Conservation (phyloP, 1,140 invertebrate genomes). For the Dreissena rostriformis region DNA sequence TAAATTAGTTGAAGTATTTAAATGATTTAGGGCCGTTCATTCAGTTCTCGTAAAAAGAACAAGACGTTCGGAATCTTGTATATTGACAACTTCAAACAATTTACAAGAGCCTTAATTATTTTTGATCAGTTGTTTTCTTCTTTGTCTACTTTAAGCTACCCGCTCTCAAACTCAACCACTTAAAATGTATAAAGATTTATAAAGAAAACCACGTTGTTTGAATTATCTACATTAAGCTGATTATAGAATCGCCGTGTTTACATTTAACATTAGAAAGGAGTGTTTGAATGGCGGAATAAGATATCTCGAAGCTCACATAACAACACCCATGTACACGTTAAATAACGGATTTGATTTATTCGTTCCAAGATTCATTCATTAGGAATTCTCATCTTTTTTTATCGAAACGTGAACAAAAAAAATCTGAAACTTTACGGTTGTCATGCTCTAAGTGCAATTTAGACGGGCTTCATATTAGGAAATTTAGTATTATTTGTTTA, state of each 20-base stretch:
- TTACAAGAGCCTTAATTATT: constrained; percentile 6
- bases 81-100: background rate
- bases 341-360: background rate
- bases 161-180: background rate
- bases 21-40: too few species aligned
- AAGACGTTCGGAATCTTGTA: too few species aligned
- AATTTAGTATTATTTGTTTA: too few species aligned
- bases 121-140: constrained; percentile 3
- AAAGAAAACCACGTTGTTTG: background rate
- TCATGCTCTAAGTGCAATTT: too few species aligned
- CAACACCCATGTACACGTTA: background rate
- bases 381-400: too few species aligned
- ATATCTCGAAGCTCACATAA: constrained; percentile 1
- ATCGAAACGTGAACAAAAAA: too few species aligned
- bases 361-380: too few species aligned
- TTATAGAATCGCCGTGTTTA: background rate
- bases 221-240: constrained; percentile 13
- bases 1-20: too few species aligned
- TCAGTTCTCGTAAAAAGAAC: too few species aligned
- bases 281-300: background rate
- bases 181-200: constrained; percentile 2
- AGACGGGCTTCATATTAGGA: too few species aligned
- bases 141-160: background rate
- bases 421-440: too few species aligned
- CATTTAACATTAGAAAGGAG: constrained; percentile 5